Evolutionary conservation across 2,113 vertebrate genomes (phyloP).

Genomic region (Mustelus asterias): DNA sequence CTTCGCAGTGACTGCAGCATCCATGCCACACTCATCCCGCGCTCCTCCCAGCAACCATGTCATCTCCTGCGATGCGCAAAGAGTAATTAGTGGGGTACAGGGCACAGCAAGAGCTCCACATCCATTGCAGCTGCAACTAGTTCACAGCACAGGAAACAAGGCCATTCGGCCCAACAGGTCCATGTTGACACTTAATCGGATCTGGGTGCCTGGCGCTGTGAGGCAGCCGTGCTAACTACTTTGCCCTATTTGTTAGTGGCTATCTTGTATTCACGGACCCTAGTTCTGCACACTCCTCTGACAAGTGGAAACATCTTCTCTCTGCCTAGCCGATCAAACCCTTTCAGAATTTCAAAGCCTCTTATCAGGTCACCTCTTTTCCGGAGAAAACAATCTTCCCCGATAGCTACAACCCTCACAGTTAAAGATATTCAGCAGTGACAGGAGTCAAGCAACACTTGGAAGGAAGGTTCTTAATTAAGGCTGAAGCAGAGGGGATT

Average conservation of each 20-base stretch:
- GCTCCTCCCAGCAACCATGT: not conserved
- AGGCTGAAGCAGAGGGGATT: not conserved
- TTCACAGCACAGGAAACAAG: not conserved
- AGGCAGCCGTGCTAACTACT: no score
- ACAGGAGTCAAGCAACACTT: not conserved
- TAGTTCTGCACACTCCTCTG: no score
- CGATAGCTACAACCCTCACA: not conserved
- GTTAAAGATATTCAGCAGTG: not conserved
- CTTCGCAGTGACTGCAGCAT: not conserved
- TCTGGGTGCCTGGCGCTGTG: no score
- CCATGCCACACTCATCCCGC: not conserved
- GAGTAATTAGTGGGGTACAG: not conserved
- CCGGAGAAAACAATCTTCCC: not conserved
- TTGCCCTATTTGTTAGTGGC: not conserved
- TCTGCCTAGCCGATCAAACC: not conserved
- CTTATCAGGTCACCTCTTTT: not conserved
- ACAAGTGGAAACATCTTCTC: not conserved
- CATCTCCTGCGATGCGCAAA: not conserved
- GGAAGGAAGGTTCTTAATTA: not conserved
- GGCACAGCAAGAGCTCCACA: not conserved
- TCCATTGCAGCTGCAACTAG: not conserved
- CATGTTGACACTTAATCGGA: no score
- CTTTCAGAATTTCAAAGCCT: not conserved
- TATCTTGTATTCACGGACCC: not conserved
- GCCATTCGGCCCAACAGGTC: not conserved